A percentile compares a stretch with the other conserved stretches of the same genome.
Conservation (phyloP, 2,113 vertebrate species). For the Zosterops pallidus region DNA sequence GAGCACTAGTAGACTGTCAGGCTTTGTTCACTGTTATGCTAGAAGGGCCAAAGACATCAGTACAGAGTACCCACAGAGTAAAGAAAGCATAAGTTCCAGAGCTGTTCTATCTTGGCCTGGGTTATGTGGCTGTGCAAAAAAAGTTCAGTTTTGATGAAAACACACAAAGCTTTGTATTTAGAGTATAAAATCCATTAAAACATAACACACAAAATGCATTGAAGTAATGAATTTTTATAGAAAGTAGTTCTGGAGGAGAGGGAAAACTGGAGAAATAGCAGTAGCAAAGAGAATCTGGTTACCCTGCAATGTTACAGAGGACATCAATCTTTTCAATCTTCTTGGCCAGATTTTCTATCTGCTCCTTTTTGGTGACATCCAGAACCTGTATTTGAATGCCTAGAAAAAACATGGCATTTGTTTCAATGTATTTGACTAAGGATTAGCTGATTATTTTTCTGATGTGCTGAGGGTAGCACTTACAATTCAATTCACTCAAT, state of each 20-base stretch:
- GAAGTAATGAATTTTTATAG: not conserved
- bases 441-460: not conserved
- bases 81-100: not conserved
- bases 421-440: not conserved
- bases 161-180: not conserved
- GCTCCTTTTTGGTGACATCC: constrained; percentile 91
- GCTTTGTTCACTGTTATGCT: not conserved
- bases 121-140: not conserved
- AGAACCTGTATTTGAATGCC: constrained; percentile 86
- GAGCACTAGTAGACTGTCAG: not conserved
- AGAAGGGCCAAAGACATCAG: not conserved
- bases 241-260: not conserved
- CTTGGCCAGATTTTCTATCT: constrained; percentile 87
- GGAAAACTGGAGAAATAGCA: not conserved
- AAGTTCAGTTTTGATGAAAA: not conserved
- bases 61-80: fast-evolving
- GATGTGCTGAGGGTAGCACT: not conserved
- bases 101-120: not conserved
- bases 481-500: not conserved
- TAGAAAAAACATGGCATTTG: constrained; percentile 19
- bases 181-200: not conserved
- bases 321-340: constrained; percentile 88
- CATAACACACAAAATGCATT: not conserved
- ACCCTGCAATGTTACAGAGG: constrained; percentile 95
- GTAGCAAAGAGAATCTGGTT: not conserved